A percentile compares a stretch with the other conserved stretches of the same genome.
phyloP scores from a whole-genome alignment of 2,797 vertebrate genomes.

The Zenarchopterus dispar region DNA sequence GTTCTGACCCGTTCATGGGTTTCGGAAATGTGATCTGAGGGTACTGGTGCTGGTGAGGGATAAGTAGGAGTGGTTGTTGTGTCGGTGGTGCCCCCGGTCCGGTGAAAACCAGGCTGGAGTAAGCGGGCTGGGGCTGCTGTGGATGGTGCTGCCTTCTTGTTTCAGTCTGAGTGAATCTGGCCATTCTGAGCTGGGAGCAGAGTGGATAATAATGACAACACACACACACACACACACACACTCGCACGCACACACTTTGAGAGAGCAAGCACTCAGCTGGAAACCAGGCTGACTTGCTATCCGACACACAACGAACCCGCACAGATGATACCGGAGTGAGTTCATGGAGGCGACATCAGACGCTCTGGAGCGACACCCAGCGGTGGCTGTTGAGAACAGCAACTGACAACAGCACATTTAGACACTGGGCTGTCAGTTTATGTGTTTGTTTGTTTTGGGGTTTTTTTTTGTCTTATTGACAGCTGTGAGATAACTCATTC shows the following conservation, averaged over 20 bases:
- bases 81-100: conserved; percentile 85
- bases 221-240: conserved; percentile 72
- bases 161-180: conserved; percentile 96
- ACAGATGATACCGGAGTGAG: conserved; percentile 49
- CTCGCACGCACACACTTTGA: conserved; percentile 69
- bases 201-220: conserved; percentile 90
- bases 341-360: conserved; percentile 48
- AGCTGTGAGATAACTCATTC: no score
- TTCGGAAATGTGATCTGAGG: conserved; percentile 83
- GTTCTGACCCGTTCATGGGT: conserved; percentile 91
- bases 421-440: background rate
- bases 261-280: conserved; percentile 87
- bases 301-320: conserved; percentile 75
- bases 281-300: conserved; percentile 87
- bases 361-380: conserved; percentile 81
- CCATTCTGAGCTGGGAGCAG: conserved; percentile 93
- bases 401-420: background rate
- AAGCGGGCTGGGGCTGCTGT: conserved; percentile 86
- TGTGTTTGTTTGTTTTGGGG: no score
- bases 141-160: conserved; percentile 90
- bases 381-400: conserved; percentile 33
- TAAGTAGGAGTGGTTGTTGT: conserved; percentile 79
- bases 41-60: conserved; percentile 83
- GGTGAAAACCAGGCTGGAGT: conserved; percentile 89
- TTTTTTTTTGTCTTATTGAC: no score